Base-by-base conservation (phyloP, 2,888 invertebrate species). In the Drosophila quinaria region DNA sequence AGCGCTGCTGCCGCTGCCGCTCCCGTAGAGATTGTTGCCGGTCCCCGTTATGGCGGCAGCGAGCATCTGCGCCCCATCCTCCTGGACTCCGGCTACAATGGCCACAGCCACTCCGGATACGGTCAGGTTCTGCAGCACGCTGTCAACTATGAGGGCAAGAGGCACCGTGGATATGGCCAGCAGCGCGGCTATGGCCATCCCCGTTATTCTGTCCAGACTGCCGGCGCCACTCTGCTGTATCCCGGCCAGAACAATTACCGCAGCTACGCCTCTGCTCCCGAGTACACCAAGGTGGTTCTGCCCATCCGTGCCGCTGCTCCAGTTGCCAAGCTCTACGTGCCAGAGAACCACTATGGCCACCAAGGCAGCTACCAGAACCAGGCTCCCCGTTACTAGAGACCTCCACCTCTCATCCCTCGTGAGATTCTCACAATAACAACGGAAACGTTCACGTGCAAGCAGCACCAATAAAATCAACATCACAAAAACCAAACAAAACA, bases 321-420 rank as follows among this genome's bases (percentile, higher is more conserved):
- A n/a, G 87, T 90, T 37, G 91, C 91, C 79, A 91, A 87, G 78
- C 75, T 91, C 9, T 90, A 35, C 35, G 58, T 87, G 25, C 90
- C 90, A 19, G 76, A 82, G 58, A 60, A 80, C 60, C 74, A 72
- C 58, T 82, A 86, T 46, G 78, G 71, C 68, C 56, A 44, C 72
- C 60, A 59, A 10, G 52, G 31, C 41, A 50, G 33, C 25, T 76
- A 81, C 52, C 54, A 64, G 9, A 22, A 37, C 52, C 49, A 55
- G 50, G 63, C 37, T 15, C 15, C 64, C 79, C 59, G 44, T 31
- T 77, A 79, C 66, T 70, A 75, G 58, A 49, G 50, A 61, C 39
- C 44, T 59, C 5, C 10, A 17, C n/a, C n/a, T n/a, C n/a, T 11
- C 22, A 50, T 33, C 19, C 46, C 47, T 22, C 9, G 58, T 35